A percentile compares a stretch with the other conserved stretches of the same genome.
Conservation (phyloP, 2,888 invertebrate species). For the Synergus japonicus region DNA sequence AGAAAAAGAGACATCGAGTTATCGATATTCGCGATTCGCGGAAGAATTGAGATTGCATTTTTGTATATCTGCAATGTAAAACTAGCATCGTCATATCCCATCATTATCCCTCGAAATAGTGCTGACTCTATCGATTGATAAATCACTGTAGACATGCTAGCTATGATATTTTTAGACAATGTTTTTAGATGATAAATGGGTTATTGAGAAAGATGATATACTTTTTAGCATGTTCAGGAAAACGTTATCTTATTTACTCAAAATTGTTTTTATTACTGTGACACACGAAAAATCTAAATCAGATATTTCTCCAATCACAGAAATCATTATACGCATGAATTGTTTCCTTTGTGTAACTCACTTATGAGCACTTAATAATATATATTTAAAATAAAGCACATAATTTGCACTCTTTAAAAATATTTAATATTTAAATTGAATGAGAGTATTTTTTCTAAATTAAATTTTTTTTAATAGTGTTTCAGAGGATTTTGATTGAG, state of each 20-base stretch:
- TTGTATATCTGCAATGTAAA: not conserved
- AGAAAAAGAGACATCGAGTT: not conserved
- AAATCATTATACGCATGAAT: no score
- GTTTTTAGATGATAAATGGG: not conserved
- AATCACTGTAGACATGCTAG: constrained; percentile 5
- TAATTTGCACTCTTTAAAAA: no score
- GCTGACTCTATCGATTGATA: not conserved
- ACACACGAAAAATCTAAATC: no score
- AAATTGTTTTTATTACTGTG: not conserved
- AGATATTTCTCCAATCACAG: no score
- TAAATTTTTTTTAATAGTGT: not conserved
- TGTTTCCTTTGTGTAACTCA: no score
- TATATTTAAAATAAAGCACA: no score
- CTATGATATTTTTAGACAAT: not conserved
- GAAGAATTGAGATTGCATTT: constrained; percentile 16
- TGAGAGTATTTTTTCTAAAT: not conserved
- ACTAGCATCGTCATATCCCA: not conserved
- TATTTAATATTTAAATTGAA: not conserved
- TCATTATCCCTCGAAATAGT: constrained; percentile 3
- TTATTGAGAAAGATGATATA: not conserved
- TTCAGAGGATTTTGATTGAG: not conserved
- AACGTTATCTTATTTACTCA: not conserved
- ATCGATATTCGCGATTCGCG: not conserved
- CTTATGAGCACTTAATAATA: no score
- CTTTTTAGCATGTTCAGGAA: not conserved